Conservation (phyloP, 2,888 invertebrate genomes). For the Apoda limacodes region DNA sequence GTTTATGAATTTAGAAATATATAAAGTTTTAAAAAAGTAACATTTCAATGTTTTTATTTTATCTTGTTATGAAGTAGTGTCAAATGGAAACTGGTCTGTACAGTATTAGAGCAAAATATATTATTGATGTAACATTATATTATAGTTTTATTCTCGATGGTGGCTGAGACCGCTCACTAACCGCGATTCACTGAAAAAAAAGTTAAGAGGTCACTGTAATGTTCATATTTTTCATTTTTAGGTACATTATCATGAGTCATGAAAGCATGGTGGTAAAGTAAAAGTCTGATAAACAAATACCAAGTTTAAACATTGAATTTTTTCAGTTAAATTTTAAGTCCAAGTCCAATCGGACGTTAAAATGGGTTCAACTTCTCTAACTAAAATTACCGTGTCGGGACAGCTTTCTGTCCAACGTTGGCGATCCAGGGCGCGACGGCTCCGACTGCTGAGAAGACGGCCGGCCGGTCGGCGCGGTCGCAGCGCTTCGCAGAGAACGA, state of each 20-base stretch:
- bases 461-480: constrained; percentile 48
- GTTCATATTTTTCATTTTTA: too few relatives aligned
- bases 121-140: constrained; percentile 37
- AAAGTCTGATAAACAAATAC: too few relatives aligned
- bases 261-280: too few relatives aligned
- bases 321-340: too few relatives aligned
- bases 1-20: constrained; percentile 62
- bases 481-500: constrained; percentile 56
- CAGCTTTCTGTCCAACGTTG: constrained; percentile 26
- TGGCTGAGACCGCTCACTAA: too few relatives aligned
- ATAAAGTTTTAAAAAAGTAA: constrained; percentile 45
- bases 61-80: constrained; percentile 36
- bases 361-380: neutral
- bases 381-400: too few relatives aligned
- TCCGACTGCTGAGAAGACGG: constrained; percentile 48
- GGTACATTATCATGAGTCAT: too few relatives aligned
- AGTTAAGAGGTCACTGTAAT: too few relatives aligned
- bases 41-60: constrained; percentile 36
- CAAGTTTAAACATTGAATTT: too few relatives aligned
- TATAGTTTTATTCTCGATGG: constrained; percentile 46
- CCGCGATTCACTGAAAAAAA: too few relatives aligned
- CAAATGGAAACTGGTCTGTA: constrained; percentile 41
- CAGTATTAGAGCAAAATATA: constrained; percentile 63
- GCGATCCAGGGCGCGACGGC: constrained; percentile 39
- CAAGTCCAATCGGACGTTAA: neutral